Base-by-base conservation (phyloP, 2,113 vertebrate genomes). In the Parus major region DNA sequence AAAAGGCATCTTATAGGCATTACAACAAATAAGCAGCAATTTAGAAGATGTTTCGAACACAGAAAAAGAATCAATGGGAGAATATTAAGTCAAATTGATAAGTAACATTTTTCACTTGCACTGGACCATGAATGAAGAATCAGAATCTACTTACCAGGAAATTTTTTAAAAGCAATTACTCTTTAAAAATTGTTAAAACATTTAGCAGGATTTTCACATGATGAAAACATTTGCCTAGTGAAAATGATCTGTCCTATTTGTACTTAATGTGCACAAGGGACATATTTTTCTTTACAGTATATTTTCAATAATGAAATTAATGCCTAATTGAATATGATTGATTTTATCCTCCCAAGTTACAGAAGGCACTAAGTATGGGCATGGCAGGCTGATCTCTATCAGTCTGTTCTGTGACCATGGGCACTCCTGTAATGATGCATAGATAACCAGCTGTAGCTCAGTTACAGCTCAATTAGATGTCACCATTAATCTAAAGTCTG, bases 301-400 rank as follows among this genome's bases (percentile, higher is more conserved):
- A 60, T 87, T 64, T 90, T 60, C 28, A 72, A 59, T 80, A 91
- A 93, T 35, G 17, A 91, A 93, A 91, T 86, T 84, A 92, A 90
- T 92, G 72, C 27, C 41, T 90, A 95, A 88, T 71, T 90, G 66
- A 15, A 53, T 72, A 21, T 50, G 86, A 85, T 86, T 93, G 61
- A 83, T 92, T 95, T 90, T 90, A 36, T 83, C 12, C 3, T 80
- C 47, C 66, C 44, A 70, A 53, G 68, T 79, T 95, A 56, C 69
- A 78, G n/a, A 82, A 88, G 69, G 31, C 72, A 75, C 27, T 77
- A 68, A 80, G 42, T 52, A 71, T 31, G 92, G 70, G 27, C 56
- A 77, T 0, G 2, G 46, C 42, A 95, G 17, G 41, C 78, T 95
- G 86, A 93, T 95, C 55, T 92, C 77, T 96, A 50, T 82, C 64